These are phyloP conservation scores for Symphodus melops DNA, from an alignment of 2,113 vertebrate species.

Conservation along the genomic window DNA sequence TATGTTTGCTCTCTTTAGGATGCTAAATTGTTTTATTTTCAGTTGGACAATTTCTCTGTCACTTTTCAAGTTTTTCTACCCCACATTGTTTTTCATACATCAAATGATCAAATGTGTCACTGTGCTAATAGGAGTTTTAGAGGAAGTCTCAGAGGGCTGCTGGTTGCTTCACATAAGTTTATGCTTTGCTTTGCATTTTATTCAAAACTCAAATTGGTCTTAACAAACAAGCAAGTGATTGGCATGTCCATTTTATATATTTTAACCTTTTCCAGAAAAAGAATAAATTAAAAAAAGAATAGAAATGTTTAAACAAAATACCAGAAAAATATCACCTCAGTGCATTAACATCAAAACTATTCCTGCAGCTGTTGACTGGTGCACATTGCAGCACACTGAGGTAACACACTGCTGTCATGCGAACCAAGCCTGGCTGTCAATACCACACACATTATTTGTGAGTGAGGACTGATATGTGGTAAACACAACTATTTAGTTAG, in stretches of 20 bases:
- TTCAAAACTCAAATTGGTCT: too few relatives aligned
- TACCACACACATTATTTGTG: constrained; percentile 38
- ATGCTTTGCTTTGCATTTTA: not conserved
- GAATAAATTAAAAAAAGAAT: not conserved
- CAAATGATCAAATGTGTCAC: constrained; percentile 56
- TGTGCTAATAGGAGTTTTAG: constrained; percentile 54
- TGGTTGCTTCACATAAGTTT: constrained; percentile 1
- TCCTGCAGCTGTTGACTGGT: too few relatives aligned
- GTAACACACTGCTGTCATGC: constrained; percentile 13
- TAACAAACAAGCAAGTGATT: too few relatives aligned
- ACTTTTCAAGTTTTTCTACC: constrained; percentile 50
- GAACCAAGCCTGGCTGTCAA: constrained; percentile 33
- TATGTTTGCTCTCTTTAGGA: constrained; percentile 46
- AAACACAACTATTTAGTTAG: constrained; percentile 50
- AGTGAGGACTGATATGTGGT: constrained; percentile 27
- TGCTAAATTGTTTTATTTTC: constrained; percentile 65
- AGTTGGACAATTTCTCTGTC: constrained; percentile 54
- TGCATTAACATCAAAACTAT: not conserved
- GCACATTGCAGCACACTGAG: not conserved
- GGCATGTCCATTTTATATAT: too few relatives aligned
- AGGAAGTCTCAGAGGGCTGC: constrained; percentile 26
- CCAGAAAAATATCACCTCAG: not conserved
- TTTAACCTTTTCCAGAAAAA: not conserved
- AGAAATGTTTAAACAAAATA: not conserved
- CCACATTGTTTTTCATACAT: constrained; percentile 48